Conservation (phyloP, 2,888 invertebrate genomes). For the Hedychridium roseum region DNA sequence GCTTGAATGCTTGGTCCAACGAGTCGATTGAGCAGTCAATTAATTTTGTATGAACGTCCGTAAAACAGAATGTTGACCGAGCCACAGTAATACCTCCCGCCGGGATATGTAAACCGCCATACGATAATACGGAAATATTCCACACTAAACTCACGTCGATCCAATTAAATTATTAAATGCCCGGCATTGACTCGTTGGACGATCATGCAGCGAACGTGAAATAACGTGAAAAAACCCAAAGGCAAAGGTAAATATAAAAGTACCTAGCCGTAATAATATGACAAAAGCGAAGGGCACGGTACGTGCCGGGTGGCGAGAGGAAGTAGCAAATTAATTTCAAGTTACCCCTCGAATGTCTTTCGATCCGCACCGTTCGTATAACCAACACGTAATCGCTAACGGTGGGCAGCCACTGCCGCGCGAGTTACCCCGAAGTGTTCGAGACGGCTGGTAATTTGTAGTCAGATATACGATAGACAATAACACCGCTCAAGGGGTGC, state of each 20-base stretch:
- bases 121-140: slow-evolving; percentile 8
- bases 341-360: slow-evolving; percentile 52
- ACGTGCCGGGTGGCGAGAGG: no score
- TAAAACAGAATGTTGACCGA: slow-evolving; percentile 8
- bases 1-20: no score
- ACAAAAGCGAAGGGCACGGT: no score
- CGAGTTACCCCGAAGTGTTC: slow-evolving; percentile 47
- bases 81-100: slow-evolving; percentile 1
- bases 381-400: slow-evolving; percentile 39
- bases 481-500: slow-evolving; percentile 41
- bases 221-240: no score
- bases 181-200: no score
- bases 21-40: slow-evolving; percentile 21
- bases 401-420: slow-evolving; percentile 27
- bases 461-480: slow-evolving; percentile 54
- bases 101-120: slow-evolving; percentile 6
- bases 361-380: slow-evolving; percentile 41
- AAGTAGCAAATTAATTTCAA: slow-evolving; percentile 59
- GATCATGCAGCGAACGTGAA: no score
- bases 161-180: slow-evolving; percentile 25
- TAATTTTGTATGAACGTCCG: slow-evolving; percentile 23
- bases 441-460: slow-evolving; percentile 55
- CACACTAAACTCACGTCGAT: slow-evolving; percentile 19
- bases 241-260: no score
- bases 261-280: no score